phyloP scores from a whole-genome alignment of 1,140 invertebrate genomes.

The Akabosia matsudoensis region DNA sequence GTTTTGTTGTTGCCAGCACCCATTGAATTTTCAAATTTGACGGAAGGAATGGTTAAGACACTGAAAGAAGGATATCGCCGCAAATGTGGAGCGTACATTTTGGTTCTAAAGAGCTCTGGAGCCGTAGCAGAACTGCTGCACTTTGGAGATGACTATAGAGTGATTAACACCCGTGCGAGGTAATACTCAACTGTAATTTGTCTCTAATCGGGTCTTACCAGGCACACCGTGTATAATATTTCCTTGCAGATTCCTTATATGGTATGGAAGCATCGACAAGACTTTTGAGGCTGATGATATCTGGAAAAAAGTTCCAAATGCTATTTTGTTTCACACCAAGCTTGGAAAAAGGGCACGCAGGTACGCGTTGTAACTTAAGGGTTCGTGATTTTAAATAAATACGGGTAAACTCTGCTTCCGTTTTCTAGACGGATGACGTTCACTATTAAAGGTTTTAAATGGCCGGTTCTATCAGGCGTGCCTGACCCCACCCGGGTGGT shows the following conservation, averaged over 20 bases:
- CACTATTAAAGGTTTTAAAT: slow-evolving; percentile 35
- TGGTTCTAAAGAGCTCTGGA: slow-evolving; percentile 68
- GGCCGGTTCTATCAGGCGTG: slow-evolving; percentile 32
- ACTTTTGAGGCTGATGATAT: slow-evolving; percentile 36
- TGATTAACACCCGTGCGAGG: slow-evolving; percentile 44
- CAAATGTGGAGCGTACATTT: slow-evolving; percentile 67
- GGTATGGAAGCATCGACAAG: slow-evolving; percentile 37
- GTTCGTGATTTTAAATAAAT: too few species aligned
- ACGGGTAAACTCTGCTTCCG: background rate
- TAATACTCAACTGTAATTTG: slow-evolving; percentile 15
- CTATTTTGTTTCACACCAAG: slow-evolving; percentile 43
- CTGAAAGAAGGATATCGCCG: slow-evolving; percentile 51
- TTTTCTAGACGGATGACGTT: slow-evolving; percentile 32
- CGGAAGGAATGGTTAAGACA: background rate
- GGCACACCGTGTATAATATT: background rate
- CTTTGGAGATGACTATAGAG: slow-evolving; percentile 58
- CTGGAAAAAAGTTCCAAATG: slow-evolving; percentile 45
- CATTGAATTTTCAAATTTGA: slow-evolving; percentile 25
- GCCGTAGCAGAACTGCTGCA: slow-evolving; percentile 63
- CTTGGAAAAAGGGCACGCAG: background rate
- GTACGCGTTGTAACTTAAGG: background rate
- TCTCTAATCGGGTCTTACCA: background rate
- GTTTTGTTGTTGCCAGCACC: background rate
- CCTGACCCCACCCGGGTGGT: slow-evolving; percentile 27
- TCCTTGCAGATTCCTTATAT: slow-evolving; percentile 41